phyloP scores from a whole-genome alignment of 2,888 invertebrate genomes.

The Drosophila siamana region DNA sequence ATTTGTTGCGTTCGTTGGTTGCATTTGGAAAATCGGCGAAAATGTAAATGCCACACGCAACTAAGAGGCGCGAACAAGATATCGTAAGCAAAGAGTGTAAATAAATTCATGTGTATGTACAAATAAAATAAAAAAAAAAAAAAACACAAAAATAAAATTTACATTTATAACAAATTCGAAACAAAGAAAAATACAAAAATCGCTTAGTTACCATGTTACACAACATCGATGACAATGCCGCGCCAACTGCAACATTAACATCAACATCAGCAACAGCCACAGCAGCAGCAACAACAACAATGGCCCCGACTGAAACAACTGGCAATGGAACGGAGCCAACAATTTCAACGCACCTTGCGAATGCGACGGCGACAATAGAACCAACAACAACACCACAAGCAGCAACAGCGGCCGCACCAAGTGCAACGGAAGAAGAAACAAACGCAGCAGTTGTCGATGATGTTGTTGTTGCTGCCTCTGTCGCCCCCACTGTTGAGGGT shows the following conservation, averaged over 20 bases:
- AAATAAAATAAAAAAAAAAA: conserved; percentile 29
- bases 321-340: conserved; percentile 72
- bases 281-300: conserved; percentile 34
- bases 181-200: conserved; percentile 14
- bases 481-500: conserved; percentile 18
- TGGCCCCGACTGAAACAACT: conserved; percentile 64
- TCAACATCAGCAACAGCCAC: conserved; percentile 40
- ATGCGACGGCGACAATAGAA: conserved; percentile 43
- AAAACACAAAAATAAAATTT: conserved; percentile 3
- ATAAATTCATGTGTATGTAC: conserved; percentile 38
- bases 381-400: conserved; percentile 26
- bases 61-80: conserved; percentile 26
- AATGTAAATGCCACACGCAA: conserved; percentile 59
- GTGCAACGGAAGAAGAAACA: conserved; percentile 47
- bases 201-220: conserved; percentile 68
- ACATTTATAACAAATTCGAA: conserved; percentile 23
- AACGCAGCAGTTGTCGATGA: conserved; percentile 6
- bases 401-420: conserved; percentile 25
- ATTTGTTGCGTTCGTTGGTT: conserved; percentile 29
- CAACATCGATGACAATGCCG: conserved; percentile 64
- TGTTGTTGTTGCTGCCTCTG: conserved; percentile 29
- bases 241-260: conserved; percentile 58
- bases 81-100: conserved; percentile 37
- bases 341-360: conserved; percentile 69
- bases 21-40: conserved; percentile 50